Evolutionary conservation across 2,888 invertebrate species (phyloP), one percentile per base, ranked within the genome.

Genomic region (Hemithea aestivaria): DNA sequence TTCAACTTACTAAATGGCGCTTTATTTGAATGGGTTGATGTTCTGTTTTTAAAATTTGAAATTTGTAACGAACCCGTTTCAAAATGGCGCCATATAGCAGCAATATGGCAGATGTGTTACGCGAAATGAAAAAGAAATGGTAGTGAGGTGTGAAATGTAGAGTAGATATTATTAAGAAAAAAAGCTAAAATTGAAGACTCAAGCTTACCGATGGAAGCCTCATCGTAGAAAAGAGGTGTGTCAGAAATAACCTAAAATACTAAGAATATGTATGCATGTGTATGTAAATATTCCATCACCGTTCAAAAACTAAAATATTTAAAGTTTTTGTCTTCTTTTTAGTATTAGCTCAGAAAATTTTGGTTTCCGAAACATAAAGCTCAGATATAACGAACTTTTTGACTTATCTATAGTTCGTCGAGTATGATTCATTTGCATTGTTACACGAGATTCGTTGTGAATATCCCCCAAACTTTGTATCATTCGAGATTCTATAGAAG

Each of bases 191-290:
- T 32, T 25, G 20, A 38, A 29, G 26, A 32, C 26, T 10, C 22
- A 38, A 42, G 36, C 38, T 48, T 49, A 40, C 34, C 38, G 37
- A 35, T 45, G 49, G 53, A 58, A 51, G 51, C 49, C 56, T 53
- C 56, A 48, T 54, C 50, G 54, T 45, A 56, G 41, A 37, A 45
- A 47, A 59, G 51, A 62, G 56, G 48, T 60, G 52, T 56, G 56
- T 55, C 53, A 56, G 55, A 53, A 55, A 43, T 45, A 44, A 40
- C 51, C 40, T 40, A 34, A 42, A 23, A 45, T 42, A n/a, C n/a
- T n/a, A n/a, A n/a, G n/a, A 51, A 43, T 53, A 45, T 51, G 51
- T 48, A 48, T 37, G 48, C 50, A 50, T 53, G 34, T 53, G 42
- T 53, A 35, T 45, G 9, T 37, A 29, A 48, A 51, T 30, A 16